Evolutionary conservation across 2,113 vertebrate genomes (phyloP), one percentile per base, ranked within the genome.

Genomic region (Phaethornis superciliosus): DNA sequence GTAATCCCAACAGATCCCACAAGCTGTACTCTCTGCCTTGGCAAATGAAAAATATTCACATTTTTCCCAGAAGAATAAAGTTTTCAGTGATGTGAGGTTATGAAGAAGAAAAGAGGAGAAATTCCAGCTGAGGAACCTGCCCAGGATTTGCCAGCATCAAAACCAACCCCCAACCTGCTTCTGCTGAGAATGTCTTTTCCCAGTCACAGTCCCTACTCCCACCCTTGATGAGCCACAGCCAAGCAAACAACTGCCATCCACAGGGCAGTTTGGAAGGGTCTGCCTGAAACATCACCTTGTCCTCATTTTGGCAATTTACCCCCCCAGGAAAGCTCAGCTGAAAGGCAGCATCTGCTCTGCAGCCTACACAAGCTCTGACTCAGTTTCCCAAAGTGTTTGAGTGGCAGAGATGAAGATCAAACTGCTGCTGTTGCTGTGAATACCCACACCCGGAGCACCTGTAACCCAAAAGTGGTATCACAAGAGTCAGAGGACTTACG

Each of bases 401-500:
- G 24, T 17, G 54, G 33, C 55, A 90, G 90, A 83, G 60, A 17
- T 23, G 68, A 40, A 60, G 78, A 83, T 26, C 55, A 59, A 75
- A 12, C 10, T 54, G n/a, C 10, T 49, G 19, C 21, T 23, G 19
- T 1, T 51, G 37, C 67, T 33, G 47, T 13, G 23, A 47, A 86
- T 5, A 52, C 7, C 8, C 62, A 37, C 4, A 11, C 35, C 1
- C 15, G 44, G 10, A n/a, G 32, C 6, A 56, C 32, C 78, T 10
- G 9, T 33, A 49, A 27, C 9, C 46, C 32, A 1, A 1, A 3
- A 7, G 0, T 4, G 59, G 22, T 14, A 40, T 3, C 1, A 1
- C 0, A 33, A 33, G 23, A 64, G 37, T 7, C 64, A 49, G 47
- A 49, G 64, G 62, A 98, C 98, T 99, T 96, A 99, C 99, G 98